These are phyloP conservation scores for Thamnophis elegans DNA, from an alignment of 2,797 vertebrate species.

Conservation along the genomic window DNA sequence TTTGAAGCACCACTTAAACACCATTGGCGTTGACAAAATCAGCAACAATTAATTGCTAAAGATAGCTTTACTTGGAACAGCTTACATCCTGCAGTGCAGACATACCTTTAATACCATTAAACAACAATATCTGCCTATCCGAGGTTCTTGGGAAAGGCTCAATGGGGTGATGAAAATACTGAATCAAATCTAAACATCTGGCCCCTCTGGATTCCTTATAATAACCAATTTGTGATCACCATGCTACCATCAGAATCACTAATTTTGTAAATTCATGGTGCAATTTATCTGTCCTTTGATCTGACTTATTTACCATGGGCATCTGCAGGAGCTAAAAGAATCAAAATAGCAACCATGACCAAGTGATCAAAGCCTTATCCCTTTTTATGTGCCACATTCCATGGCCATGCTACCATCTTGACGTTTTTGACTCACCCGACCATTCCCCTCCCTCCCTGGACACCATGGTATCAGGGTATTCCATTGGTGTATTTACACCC, in stretches of 20 bases:
- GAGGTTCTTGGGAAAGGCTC: background rate
- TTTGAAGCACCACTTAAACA: background rate
- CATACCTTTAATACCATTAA: background rate
- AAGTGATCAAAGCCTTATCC: background rate
- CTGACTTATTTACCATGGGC: background rate
- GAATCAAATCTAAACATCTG: background rate
- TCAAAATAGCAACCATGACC: background rate
- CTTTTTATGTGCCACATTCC: background rate
- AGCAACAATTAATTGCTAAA: background rate
- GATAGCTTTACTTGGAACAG: background rate
- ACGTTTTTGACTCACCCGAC: background rate
- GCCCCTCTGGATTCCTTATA: background rate
- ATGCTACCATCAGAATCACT: background rate
- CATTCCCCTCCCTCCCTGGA: background rate
- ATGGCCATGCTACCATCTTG: background rate
- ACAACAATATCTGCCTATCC: background rate
- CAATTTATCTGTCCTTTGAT: background rate
- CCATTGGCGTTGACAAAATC: background rate
- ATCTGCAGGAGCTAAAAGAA: background rate
- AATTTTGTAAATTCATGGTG: background rate
- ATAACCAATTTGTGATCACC: background rate
- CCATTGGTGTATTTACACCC: background rate
- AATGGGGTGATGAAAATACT: background rate
- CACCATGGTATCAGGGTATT: background rate
- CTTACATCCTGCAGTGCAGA: background rate